These are phyloP conservation scores for Stegana nigrithorax DNA, from an alignment of 2,888 invertebrate species.

Conservation along the genomic window DNA sequence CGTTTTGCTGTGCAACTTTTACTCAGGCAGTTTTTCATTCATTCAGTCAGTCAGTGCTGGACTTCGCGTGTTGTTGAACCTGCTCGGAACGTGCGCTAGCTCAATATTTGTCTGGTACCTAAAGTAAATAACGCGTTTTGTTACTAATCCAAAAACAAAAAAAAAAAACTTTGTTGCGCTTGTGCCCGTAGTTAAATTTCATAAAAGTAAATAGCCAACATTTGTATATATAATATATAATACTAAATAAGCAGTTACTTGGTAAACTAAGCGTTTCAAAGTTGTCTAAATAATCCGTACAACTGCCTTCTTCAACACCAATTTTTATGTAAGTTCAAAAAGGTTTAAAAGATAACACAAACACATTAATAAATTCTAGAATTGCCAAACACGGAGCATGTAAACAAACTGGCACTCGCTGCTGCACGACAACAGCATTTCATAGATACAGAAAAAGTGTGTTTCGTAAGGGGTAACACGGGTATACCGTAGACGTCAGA, in stretches of 20 bases:
- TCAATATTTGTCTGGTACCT: not conserved
- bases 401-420: not conserved
- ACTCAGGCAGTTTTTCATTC: constrained; percentile 17
- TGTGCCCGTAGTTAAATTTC: not conserved
- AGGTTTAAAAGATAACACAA: too few species aligned
- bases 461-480: not conserved
- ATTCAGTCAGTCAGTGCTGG: constrained; percentile 48
- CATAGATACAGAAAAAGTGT: constrained; percentile 10
- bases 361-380: too few species aligned
- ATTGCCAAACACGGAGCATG: not conserved
- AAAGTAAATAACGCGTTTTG: not conserved
- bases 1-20: too few species aligned
- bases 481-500: not conserved
- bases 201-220: not conserved
- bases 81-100: constrained; percentile 12
- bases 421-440: not conserved
- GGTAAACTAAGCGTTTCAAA: not conserved
- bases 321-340: constrained; percentile 48
- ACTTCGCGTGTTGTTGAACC: constrained; percentile 51
- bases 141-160: not conserved
- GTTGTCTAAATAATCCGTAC: not conserved
- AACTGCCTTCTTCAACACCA: not conserved
- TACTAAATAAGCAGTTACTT: not conserved
- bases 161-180: not conserved
- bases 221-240: not conserved